Base-by-base conservation (phyloP, 2,113 vertebrate species). In the Tiliqua scincoides region DNA sequence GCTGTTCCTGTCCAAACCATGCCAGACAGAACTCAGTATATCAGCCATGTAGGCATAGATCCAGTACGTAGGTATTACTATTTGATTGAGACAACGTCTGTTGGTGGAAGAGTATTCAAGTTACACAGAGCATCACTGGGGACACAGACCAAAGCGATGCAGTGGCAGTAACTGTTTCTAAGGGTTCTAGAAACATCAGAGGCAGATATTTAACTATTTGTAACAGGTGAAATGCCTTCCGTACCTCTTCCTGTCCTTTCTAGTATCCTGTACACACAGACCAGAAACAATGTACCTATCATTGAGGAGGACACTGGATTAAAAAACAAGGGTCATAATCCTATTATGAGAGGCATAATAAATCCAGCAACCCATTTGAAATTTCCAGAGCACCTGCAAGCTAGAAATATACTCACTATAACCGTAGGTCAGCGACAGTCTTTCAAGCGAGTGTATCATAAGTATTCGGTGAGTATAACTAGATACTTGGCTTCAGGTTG, bases 271-370 rank as follows among this genome's bases (percentile, higher is more conserved):
- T 40, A 14, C 32, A 54, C 9, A 35, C 25, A 37, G 18, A 25
- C 62, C 11, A 68, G 48, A 76, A 83, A 63, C 37, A 73, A 63
- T 73, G 57, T 20, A 76, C 77, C 65, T 74, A 1, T 6, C 11
- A 1, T 11, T 59, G 63, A 18, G 11, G 90, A 90, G 91, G 89
- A 90, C 92, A 87, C 23, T 2, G 84, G 95, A 96, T 95, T 74
- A 76, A 35, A n/a, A 89, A 88, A 91, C 94, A 91, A 91, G 91
- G 88, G 1, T 79, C 91, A 10, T 98, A 99, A 99, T 98, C 98
- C 91, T 89, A 94, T 95, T 94, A 94, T n/a, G 52, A 65, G 1
- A 21, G 81, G 59, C 63, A 83, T 72, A 96, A 98, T 98, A 99
- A 98, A 95, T 89, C 89, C 83, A 37, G 82, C 84, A 83, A 84